Evolutionary conservation across 2,113 vertebrate species (phyloP), one percentile per base, ranked within the genome.

Genomic region (Phaetusa simplex): DNA sequence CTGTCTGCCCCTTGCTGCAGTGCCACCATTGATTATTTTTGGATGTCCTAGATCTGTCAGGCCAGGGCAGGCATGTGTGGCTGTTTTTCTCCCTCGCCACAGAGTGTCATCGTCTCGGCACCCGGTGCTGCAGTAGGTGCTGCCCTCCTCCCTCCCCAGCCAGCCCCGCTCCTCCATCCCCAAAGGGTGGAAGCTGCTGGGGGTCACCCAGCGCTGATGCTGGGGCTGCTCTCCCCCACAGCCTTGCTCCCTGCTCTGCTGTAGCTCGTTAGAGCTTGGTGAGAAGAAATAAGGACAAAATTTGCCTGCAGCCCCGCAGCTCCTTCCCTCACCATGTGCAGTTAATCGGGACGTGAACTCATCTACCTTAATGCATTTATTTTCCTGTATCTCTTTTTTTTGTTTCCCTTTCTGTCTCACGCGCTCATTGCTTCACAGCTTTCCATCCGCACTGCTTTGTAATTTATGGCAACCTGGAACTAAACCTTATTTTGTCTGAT

Each of bases 11-110:
- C 76, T 93, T 6, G 16, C 91, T 36, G 58, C 11, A 1, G 64
- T 79, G 91, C 85, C 85, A 69, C 78, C 88, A 47, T 74, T 0
- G 21, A 69, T 97, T 96, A 94, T 96, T 92, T 97, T 94, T 90
- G 88, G 82, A 43, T 96, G 97, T 87, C 95, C 97, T 91, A 97
- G 93, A 95, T 98, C 95, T 97, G 97, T 97, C 97, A 96, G 80
- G 73, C 30, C 3, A 1, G 82, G 90, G 49, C 86, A 62, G 67
- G 77, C 78, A 0, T 4, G 7, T 62, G 59, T 5, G 15, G 53
- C 92, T 95, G 55, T 55, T 93, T 12, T 10, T 7, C 34, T 40
- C n/a, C 19, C 5, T 56, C 59, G 53, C 40, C 6, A 3, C 0
- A 0, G 80, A 95, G 61, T 9, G 6, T 56, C 9, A 2, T 49